phyloP scores from a whole-genome alignment of 2,113 vertebrate genomes.

The Lagenorhynchus albirostris region DNA sequence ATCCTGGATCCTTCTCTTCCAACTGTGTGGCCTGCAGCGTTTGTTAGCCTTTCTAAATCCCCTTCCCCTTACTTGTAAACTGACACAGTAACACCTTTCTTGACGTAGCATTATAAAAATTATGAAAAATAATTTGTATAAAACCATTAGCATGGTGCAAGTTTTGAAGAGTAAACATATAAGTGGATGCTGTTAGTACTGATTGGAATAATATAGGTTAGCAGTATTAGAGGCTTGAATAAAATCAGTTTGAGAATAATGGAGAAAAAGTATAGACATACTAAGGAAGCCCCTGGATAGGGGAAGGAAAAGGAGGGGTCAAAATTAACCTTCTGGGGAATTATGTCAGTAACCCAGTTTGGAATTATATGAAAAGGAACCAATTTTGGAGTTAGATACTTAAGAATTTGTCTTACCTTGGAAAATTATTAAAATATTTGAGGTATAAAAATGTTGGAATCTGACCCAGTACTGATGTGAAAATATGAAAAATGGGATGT shows the following conservation, averaged over 20 bases:
- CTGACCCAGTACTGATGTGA: not conserved
- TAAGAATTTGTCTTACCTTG: not conserved
- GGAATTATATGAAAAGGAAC: not conserved
- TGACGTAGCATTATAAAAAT: not conserved
- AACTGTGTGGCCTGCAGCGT: not conserved
- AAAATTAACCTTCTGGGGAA: not conserved
- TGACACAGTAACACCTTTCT: not conserved
- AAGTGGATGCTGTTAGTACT: not conserved
- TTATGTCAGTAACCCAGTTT: not conserved
- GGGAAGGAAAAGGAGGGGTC: not conserved
- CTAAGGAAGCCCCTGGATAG: not conserved
- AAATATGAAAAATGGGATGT: not conserved
- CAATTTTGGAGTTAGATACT: not conserved
- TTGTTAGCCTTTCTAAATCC: not conserved
- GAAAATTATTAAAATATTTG: conserved; percentile 7
- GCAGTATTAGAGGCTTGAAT: not conserved
- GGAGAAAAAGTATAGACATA: not conserved
- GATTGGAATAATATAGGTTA: not conserved
- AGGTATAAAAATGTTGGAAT: not conserved
- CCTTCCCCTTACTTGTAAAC: not conserved
- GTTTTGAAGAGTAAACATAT: not conserved
- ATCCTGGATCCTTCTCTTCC: not conserved
- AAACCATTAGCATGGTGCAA: not conserved
- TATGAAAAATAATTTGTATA: not conserved
- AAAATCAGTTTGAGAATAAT: not conserved